Conservation (phyloP, 1,140 invertebrate genomes). For the Trinorchestia longiramus region DNA sequence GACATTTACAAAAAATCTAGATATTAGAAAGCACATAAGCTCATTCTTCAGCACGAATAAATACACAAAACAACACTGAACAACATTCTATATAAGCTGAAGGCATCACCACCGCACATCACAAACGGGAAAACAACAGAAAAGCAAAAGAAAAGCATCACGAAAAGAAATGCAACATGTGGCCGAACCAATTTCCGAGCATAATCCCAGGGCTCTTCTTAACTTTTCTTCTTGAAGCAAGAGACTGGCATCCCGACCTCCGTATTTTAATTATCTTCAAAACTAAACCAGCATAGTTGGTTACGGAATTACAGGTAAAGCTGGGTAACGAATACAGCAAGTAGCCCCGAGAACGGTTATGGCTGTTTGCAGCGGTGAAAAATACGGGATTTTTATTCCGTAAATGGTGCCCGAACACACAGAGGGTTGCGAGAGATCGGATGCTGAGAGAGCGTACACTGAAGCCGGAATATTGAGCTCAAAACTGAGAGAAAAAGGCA, state of each 20-base stretch:
- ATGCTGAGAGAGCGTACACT: neutral
- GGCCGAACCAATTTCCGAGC: neutral
- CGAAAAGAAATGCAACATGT: too few species aligned
- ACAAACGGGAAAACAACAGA: neutral
- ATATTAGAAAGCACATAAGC: too few species aligned
- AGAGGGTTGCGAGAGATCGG: neutral
- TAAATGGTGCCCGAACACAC: neutral
- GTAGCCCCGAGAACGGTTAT: neutral
- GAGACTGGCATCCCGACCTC: neutral
- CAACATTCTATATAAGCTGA: neutral
- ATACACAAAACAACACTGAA: neutral
- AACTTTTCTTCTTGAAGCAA: neutral
- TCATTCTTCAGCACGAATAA: too few species aligned
- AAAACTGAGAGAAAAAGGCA: neutral
- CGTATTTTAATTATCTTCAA: neutral
- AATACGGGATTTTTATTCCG: neutral
- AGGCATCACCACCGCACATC: neutral
- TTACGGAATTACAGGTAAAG: neutral
- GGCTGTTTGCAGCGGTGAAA: neutral
- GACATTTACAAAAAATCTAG: too few species aligned
- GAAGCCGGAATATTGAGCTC: neutral
- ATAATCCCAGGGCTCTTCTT: neutral
- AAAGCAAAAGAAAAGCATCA: neutral
- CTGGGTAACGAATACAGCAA: neutral
- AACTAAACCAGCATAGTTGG: neutral